These are phyloP conservation scores for Enteromius unitaeniatus DNA, from an alignment of 2,797 vertebrate species.

Conservation along the genomic window DNA sequence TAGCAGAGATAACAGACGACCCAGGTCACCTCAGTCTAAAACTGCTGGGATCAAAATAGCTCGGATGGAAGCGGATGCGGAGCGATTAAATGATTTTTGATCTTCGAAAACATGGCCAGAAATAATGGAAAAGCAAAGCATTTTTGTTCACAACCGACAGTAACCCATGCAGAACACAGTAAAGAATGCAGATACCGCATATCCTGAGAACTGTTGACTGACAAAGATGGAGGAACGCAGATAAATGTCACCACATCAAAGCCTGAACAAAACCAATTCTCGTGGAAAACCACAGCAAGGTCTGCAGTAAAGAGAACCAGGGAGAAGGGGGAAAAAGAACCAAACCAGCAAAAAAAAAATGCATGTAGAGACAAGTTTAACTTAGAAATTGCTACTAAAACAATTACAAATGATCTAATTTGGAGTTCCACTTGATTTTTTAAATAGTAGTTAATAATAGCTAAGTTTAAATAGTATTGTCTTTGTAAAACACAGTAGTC, in stretches of 20 bases:
- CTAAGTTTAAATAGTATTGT: neutral
- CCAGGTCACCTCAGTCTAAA: slow-evolving; percentile 5
- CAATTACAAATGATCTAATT: neutral
- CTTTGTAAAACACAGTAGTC: neutral
- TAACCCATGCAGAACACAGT: neutral
- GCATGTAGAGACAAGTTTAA: neutral
- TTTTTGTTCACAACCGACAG: slow-evolving; percentile 6
- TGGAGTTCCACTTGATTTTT: no score
- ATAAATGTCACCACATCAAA: slow-evolving; percentile 39
- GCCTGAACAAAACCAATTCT: slow-evolving; percentile 22
- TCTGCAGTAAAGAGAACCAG: no score
- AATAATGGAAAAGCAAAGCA: slow-evolving; percentile 17
- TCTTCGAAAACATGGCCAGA: slow-evolving; percentile 6
- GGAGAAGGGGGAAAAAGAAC: no score
- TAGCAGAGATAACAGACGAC: slow-evolving; percentile 35
- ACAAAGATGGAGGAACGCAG: slow-evolving; percentile 32
- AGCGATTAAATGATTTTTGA: slow-evolving; percentile 8
- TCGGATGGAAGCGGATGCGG: slow-evolving; percentile 1
- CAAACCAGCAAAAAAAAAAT: neutral
- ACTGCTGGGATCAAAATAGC: slow-evolving; percentile 42
- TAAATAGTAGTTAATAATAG: no score
- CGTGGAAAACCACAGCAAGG: slow-evolving; percentile 7
- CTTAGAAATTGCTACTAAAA: neutral
- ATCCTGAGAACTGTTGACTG: slow-evolving; percentile 15
- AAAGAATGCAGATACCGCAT: neutral